These are phyloP conservation scores for Nomia melanderi DNA, from an alignment of 1,140 invertebrate genomes.

Conservation along the genomic window DNA sequence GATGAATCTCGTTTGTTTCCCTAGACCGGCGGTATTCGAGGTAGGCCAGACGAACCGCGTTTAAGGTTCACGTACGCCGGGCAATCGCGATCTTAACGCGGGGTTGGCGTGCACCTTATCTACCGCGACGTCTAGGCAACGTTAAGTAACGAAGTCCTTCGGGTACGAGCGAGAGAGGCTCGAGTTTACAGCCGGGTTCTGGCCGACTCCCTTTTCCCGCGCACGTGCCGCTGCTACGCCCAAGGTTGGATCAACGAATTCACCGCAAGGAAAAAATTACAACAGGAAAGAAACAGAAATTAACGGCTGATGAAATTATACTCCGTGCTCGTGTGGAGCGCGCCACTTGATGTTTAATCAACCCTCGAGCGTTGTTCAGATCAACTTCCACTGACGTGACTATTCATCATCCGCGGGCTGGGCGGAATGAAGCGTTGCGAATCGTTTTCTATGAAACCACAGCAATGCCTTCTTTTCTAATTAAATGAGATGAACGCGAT, in stretches of 20 bases:
- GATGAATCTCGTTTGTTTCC: neutral
- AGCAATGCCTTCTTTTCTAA: too few relatives aligned
- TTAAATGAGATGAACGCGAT: too few relatives aligned
- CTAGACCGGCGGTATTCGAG: neutral
- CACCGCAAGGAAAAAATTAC: too few relatives aligned
- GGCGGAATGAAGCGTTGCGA: too few relatives aligned
- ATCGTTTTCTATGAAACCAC: too few relatives aligned
- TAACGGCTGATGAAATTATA: too few relatives aligned
- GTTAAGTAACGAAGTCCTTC: slow-evolving; percentile 26
- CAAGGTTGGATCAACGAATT: slow-evolving; percentile 61
- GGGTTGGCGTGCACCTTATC: slow-evolving; percentile 73
- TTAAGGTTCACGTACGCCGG: slow-evolving; percentile 50
- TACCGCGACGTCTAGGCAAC: slow-evolving; percentile 9
- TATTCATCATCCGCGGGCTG: too few relatives aligned
- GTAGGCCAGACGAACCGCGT: slow-evolving; percentile 4
- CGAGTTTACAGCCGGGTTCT: slow-evolving; percentile 7
- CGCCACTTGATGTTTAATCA: too few relatives aligned
- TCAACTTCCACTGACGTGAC: too few relatives aligned
- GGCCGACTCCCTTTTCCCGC: neutral
- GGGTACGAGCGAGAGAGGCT: slow-evolving; percentile 19
- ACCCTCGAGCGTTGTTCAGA: too few relatives aligned
- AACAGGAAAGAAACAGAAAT: too few relatives aligned
- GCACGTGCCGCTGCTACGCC: slow-evolving; percentile 1
- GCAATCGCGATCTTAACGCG: slow-evolving; percentile 71
- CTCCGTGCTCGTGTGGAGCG: too few relatives aligned